These are phyloP conservation scores for Pristionchus mayeri DNA, from an alignment of 2,888 invertebrate species.

Conservation along the genomic window DNA sequence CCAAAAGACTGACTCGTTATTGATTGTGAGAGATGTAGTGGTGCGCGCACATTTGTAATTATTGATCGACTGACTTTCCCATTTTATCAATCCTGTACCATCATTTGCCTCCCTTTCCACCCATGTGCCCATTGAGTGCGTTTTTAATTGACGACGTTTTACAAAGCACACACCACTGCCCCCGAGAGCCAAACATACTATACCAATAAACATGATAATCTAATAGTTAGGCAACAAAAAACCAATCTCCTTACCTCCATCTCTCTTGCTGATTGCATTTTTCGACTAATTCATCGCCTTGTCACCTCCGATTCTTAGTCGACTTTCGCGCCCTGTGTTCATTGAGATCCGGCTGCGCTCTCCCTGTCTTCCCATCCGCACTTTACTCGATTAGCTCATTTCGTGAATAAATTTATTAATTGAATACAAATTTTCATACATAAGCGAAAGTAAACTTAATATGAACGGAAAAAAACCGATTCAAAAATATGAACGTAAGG, in stretches of 20 bases:
- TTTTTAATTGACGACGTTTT: conserved; percentile 19
- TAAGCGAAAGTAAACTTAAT: no score
- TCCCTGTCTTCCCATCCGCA: not conserved
- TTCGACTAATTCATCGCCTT: not conserved
- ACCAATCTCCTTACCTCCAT: not conserved
- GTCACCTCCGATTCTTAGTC: not conserved
- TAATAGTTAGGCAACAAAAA: conserved; percentile 44
- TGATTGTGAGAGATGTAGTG: not conserved
- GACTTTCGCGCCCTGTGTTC: no score
- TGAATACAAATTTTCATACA: not conserved
- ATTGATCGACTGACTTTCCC: conserved; percentile 10
- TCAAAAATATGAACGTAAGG: no score
- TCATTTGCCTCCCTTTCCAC: not conserved
- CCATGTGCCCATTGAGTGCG: not conserved
- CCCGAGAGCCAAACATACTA: conserved; percentile 1
- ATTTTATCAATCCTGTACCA: conserved; percentile 38
- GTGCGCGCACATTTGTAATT: not conserved
- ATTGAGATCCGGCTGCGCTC: not conserved
- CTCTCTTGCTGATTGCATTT: not conserved
- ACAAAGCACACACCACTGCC: conserved; percentile 5
- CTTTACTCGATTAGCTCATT: conserved; percentile 3
- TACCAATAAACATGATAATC: not conserved
- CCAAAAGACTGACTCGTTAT: conserved; percentile 28
- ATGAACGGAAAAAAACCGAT: no score
- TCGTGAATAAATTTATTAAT: not conserved